Conservation (phyloP, 2,888 invertebrate species). For the Odontothrips loti region DNA sequence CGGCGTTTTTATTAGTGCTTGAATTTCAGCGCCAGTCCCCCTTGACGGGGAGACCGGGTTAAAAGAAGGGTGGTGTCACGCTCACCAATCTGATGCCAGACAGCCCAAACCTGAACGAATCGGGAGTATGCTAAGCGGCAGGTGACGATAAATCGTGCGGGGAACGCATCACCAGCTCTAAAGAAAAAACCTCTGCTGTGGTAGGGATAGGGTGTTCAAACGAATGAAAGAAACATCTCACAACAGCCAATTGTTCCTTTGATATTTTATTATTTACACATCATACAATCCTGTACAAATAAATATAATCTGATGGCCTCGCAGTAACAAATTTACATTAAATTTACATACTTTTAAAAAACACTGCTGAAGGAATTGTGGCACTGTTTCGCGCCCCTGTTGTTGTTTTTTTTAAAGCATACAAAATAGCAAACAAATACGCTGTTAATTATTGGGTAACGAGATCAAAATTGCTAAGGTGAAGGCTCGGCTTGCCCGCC, state of each 20-base stretch:
- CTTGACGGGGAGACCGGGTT: too few species aligned
- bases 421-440: not conserved
- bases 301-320: constrained; percentile 4
- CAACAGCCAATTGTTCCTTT: not conserved
- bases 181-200: too few species aligned
- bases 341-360: not conserved
- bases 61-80: too few species aligned
- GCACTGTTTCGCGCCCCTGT: not conserved
- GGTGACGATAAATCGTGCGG: too few species aligned
- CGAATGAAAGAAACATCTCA: too few species aligned
- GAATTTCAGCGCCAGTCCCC: too few species aligned
- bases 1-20: too few species aligned
- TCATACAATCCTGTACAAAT: constrained; percentile 24
- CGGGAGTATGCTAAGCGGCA: too few species aligned
- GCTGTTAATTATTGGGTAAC: not conserved
- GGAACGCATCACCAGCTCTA: too few species aligned
- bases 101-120: too few species aligned
- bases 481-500: not conserved
- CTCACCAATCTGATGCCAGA: too few species aligned
- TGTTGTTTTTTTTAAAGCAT: not conserved
- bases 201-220: too few species aligned
- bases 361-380: not conserved
- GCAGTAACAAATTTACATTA: not conserved
- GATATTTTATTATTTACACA: constrained; percentile 7
- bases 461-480: not conserved